Conservation (phyloP, 2,797 vertebrate genomes). For the Linurgus olivaceus region DNA sequence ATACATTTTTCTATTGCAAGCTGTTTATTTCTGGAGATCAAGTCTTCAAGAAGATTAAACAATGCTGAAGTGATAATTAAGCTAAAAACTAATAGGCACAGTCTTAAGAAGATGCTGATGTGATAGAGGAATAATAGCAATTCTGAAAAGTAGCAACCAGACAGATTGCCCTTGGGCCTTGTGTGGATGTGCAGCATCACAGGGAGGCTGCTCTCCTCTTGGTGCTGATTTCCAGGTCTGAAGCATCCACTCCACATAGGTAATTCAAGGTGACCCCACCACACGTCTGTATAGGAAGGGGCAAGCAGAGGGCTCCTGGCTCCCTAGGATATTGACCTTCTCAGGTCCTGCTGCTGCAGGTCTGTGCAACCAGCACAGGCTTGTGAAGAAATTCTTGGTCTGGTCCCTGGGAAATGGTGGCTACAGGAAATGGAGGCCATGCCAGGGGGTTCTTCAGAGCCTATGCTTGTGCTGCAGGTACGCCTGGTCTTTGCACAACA, state of each 20-base stretch:
- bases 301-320: neutral
- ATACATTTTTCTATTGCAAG: neutral
- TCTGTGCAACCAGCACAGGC: neutral
- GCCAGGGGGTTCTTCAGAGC: neutral
- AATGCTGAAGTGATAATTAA: slow-evolving; percentile 47
- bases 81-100: slow-evolving; percentile 22
- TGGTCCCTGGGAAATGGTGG: neutral
- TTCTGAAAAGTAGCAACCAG: neutral
- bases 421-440: neutral
- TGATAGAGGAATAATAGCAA: neutral
- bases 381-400: neutral
- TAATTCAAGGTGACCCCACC: rapidly evolving
- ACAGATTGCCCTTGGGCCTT: neutral
- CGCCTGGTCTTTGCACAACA: neutral
- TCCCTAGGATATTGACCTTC: neutral
- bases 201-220: neutral
- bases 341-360: neutral
- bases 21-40: slow-evolving; percentile 37
- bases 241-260: rapidly evolving
- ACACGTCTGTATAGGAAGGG: rapidly evolving
- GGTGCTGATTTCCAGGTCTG: neutral
- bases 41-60: slow-evolving; percentile 47
- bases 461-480: neutral
- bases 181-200: neutral
- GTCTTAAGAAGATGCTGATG: neutral